Base-by-base conservation (phyloP, 2,113 vertebrate species). In the Serinus canaria region DNA sequence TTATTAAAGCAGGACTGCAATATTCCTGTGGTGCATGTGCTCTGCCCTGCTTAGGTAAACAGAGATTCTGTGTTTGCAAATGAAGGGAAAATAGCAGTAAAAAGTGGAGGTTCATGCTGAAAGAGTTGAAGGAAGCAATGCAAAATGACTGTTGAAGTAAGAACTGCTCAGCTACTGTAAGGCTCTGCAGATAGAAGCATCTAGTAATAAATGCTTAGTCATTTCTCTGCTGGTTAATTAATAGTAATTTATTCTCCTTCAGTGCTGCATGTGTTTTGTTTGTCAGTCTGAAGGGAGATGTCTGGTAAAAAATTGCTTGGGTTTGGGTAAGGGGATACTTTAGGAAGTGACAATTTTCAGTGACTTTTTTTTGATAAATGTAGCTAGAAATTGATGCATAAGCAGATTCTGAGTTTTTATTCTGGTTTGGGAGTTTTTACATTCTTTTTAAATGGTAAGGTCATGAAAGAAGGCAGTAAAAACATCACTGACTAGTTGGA, bases 141-240 rank as follows among this genome's bases (percentile, higher is more conserved):
- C 18, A 41, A 37, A 39, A 33, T 80, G 58, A 13, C 22, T 73
- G 15, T 1, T 80, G 63, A 76, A 55, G 39, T 16, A 43, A 86
- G 83, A 55, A 53, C 41, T 79, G 50, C 25, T 80, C 41, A 14
- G 28, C 46, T 66, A 15, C 50, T 81, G 64, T 83, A 49, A 41
- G 46, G 59, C 72, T 83, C 43, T 96, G 89, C 93, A 91, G 81
- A 81, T 83, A 33, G 87, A 97, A 90, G 39, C 69, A 85, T 95
- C 67, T 39, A 35, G 91, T 91, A 85, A 81, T 87, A 95, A 90
- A 84, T 81, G 92, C 93, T 94, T 95, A 96, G 95, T 97, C 96
- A 97, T 96, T 87, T 95, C 77, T 95, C 47, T 78, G 77, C 22
- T 95, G 86, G 49, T 92, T 95, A 92, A 92, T 96, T 96, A 96